Evolutionary conservation across 2,888 invertebrate genomes (phyloP).

Genomic region (Heterodera filipjevi): DNA sequence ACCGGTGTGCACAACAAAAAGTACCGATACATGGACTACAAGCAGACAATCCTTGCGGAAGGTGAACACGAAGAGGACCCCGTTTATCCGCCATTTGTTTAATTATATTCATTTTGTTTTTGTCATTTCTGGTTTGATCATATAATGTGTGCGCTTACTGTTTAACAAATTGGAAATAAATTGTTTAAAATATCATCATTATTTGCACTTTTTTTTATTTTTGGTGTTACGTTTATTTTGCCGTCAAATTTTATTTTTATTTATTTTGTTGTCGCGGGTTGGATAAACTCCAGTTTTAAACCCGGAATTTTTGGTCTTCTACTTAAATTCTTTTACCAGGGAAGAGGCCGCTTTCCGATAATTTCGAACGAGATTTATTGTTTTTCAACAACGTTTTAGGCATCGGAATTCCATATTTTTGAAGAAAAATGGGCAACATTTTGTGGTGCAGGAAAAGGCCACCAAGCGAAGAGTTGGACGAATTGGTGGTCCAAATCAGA

Average conservation of each 20-base stretch:
- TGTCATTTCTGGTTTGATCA: no score
- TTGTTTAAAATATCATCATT: no score
- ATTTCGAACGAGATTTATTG: neutral
- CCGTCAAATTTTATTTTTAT: no score
- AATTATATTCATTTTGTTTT: constrained; percentile 30
- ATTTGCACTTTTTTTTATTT: no score
- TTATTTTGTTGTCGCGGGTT: no score
- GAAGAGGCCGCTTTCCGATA: no score
- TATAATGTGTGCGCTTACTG: no score
- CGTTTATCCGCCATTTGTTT: constrained; percentile 56
- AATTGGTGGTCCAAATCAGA: constrained; percentile 41
- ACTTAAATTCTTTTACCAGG: no score
- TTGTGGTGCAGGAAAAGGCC: constrained; percentile 31
- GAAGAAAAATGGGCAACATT: constrained; percentile 42
- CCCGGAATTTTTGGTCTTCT: no score
- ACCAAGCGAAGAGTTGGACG: constrained; percentile 46
- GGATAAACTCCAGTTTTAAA: no score
- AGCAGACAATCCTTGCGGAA: constrained; percentile 58
- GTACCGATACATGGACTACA: constrained; percentile 62
- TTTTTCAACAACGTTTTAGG: neutral
- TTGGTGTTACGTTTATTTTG: no score
- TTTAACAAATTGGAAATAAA: no score
- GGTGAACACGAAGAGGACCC: constrained; percentile 58
- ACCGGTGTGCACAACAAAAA: constrained; percentile 51
- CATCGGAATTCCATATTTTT: neutral